A percentile compares a stretch with the other conserved stretches of the same genome.
These are phyloP conservation scores for Darevskia nairensis DNA, from an alignment of 2,797 vertebrate genomes.

Conservation along the genomic window DNA sequence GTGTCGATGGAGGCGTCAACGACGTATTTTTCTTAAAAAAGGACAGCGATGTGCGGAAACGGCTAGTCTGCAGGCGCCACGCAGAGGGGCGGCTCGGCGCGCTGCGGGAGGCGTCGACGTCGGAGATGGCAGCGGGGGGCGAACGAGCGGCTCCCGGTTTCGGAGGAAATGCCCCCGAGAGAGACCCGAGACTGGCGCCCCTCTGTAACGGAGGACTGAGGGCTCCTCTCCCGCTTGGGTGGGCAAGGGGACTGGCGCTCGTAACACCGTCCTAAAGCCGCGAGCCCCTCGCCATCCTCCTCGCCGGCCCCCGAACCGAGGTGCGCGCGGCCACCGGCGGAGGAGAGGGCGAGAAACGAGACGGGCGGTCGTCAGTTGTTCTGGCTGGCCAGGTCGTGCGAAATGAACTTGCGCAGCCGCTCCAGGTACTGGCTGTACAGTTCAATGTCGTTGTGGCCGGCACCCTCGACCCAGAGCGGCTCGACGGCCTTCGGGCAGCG, in stretches of 20 bases:
- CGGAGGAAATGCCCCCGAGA: not conserved
- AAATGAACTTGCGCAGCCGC: constrained; percentile 96
- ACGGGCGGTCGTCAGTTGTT: constrained; percentile 75
- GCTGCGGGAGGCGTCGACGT: no score
- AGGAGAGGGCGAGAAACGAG: not conserved
- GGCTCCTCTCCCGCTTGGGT: not conserved
- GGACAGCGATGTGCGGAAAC: not conserved
- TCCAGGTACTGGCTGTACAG: constrained; percentile 99
- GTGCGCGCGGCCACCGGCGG: not conserved
- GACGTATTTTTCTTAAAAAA: not conserved
- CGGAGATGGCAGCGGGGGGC: not conserved
- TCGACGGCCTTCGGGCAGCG: constrained; percentile 98
- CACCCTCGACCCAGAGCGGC: constrained; percentile 98
- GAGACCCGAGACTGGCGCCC: not conserved
- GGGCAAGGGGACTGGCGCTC: not conserved
- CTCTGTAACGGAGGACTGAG: not conserved
- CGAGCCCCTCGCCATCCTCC: not conserved
- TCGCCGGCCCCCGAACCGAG: not conserved
- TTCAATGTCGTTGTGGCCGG: constrained; percentile 98
- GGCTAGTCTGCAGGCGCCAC: not conserved
- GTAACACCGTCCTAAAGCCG: not conserved
- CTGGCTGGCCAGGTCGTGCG: constrained; percentile 91
- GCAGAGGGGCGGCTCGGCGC: not conserved
- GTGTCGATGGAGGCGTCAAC: not conserved
- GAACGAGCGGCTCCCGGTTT: no score